Conservation (phyloP, 2,888 invertebrate genomes). For the Drosophila longiperda region DNA sequence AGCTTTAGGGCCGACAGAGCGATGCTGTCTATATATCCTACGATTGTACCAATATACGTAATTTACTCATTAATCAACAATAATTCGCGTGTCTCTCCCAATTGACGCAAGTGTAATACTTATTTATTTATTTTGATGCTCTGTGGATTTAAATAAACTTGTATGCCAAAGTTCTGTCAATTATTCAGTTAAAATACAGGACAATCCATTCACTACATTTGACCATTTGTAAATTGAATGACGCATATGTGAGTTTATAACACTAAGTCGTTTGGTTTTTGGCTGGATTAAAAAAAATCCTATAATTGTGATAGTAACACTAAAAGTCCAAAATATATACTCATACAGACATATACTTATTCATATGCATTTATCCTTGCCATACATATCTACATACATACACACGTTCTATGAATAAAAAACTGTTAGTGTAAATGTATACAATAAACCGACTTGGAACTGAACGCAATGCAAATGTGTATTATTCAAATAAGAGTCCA, state of each 20-base stretch:
- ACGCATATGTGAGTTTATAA: slow-evolving; percentile 63
- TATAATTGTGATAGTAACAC: slow-evolving; percentile 10
- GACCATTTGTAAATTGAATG: slow-evolving; percentile 73
- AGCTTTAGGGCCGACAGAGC: not conserved
- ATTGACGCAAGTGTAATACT: slow-evolving; percentile 10
- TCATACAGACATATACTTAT: not conserved
- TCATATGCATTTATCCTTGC: not conserved
- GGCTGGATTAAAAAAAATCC: slow-evolving; percentile 26
- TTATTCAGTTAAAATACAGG: slow-evolving; percentile 69
- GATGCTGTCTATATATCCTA: slow-evolving; percentile 6
- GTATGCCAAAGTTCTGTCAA: slow-evolving; percentile 68
- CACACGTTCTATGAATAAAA: not conserved
- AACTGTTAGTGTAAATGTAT: slow-evolving; percentile 31
- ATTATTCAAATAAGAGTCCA: slow-evolving; percentile 37
- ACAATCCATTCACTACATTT: slow-evolving; percentile 62
- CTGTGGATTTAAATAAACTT: slow-evolving; percentile 59
- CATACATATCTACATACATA: not conserved
- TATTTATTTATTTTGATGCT: slow-evolving; percentile 29
- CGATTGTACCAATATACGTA: slow-evolving; percentile 13
- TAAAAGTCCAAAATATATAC: not conserved
- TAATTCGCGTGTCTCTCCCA: slow-evolving; percentile 19
- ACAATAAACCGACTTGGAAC: slow-evolving; percentile 49
- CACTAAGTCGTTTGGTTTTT: slow-evolving; percentile 64
- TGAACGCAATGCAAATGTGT: slow-evolving; percentile 35
- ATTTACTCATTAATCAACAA: slow-evolving; percentile 45